These are phyloP conservation scores for Orius insidiosus DNA, from an alignment of 1,140 invertebrate species.

Conservation along the genomic window DNA sequence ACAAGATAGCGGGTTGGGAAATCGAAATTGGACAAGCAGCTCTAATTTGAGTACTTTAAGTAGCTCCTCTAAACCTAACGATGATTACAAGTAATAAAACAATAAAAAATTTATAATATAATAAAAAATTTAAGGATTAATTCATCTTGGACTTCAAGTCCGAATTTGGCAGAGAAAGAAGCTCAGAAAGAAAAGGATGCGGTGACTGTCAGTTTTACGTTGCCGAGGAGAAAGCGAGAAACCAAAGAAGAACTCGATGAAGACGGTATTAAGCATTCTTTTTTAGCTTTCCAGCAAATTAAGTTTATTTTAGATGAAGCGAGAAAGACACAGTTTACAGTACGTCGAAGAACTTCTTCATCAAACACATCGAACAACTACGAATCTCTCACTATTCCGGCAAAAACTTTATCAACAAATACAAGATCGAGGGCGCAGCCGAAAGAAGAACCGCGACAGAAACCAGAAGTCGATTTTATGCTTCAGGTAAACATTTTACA, in stretches of 20 bases:
- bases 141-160: constrained; percentile 52
- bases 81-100: constrained; percentile 2
- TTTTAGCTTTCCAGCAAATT: no score
- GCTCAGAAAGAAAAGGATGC: constrained; percentile 27
- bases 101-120: neutral
- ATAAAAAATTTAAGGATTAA: neutral
- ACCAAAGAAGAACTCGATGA: constrained; percentile 4
- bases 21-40: constrained; percentile 18
- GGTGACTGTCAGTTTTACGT: constrained; percentile 40
- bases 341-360: constrained; percentile 16
- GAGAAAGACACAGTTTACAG: constrained; percentile 20
- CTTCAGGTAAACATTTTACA: neutral
- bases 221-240: constrained; percentile 36
- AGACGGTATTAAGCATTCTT: no score
- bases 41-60: constrained; percentile 13
- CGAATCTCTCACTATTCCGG: neutral
- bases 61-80: constrained; percentile 4
- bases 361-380: neutral
- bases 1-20: constrained; percentile 12
- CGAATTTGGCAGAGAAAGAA: constrained; percentile 40
- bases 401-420: neutral
- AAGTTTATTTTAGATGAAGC: constrained; percentile 18
- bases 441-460: neutral
- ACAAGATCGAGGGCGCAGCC: neutral
- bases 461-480: constrained; percentile 1